Percentiles rank a stretch among this genome's conserved stretches.
These are phyloP conservation scores for Trinorchestia longiramus DNA, from an alignment of 1,140 invertebrate species.

Conservation along the genomic window DNA sequence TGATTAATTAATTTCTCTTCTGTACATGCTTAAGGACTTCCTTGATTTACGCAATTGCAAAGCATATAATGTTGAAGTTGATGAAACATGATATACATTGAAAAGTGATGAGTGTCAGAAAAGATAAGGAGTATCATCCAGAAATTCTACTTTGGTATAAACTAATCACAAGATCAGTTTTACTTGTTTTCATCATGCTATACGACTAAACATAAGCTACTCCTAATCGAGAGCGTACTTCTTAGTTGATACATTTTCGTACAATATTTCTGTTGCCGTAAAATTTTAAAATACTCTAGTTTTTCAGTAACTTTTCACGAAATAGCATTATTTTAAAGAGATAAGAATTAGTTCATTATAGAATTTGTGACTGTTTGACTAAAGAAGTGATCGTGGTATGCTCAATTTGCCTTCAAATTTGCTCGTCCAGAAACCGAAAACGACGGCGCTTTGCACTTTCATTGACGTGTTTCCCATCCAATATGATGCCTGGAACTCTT, in stretches of 20 bases:
- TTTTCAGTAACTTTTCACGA: not conserved
- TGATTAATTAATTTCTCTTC: not conserved
- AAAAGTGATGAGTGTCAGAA: too few species aligned
- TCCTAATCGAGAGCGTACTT: too few species aligned
- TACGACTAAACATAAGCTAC: too few species aligned
- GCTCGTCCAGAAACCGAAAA: not conserved
- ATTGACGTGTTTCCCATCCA: not conserved
- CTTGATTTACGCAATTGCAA: not conserved
- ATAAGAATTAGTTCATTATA: not conserved
- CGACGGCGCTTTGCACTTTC: not conserved
- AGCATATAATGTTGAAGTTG: not conserved
- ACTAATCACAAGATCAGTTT: too few species aligned
- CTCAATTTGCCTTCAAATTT: not conserved
- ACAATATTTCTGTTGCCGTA: too few species aligned
- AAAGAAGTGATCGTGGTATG: not conserved
- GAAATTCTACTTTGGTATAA: too few species aligned
- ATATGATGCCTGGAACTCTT: not conserved
- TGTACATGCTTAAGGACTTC: not conserved
- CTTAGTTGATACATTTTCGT: too few species aligned
- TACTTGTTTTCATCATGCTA: too few species aligned
- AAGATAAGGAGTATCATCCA: too few species aligned
- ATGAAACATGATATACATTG: too few species aligned
- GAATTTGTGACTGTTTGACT: not conserved
- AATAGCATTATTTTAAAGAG: not conserved
- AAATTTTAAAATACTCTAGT: not conserved